Base-by-base conservation (phyloP, 2,113 vertebrate genomes). In the Himantopus leucocephalus region DNA sequence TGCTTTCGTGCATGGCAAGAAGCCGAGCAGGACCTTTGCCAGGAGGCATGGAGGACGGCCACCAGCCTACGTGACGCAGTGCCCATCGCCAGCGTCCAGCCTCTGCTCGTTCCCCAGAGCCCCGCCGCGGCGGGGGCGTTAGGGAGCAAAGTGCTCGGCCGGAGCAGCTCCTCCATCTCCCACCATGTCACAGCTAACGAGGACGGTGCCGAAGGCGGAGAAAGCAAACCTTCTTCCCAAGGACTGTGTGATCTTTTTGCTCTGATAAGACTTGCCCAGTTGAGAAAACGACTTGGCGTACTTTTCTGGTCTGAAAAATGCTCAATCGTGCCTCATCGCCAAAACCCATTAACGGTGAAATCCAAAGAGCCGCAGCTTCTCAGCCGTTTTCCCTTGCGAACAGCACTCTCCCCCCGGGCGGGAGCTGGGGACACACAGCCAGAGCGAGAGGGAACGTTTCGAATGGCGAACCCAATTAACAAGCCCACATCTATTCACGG, bases 251-350 rank as follows among this genome's bases (percentile, higher is more conserved):
- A 79, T 70, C 9, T 55, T 82, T 95, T 78, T 32, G 85, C 19
- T 14, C 15, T 2, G 29, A 74, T 6, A 73, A 68, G 79, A 37
- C 73, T 73, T 3, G 1, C 90, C 71, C 97, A 67, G 92, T 73
- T 78, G 90, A 95, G 27, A 95, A 85, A 94, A 73, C 6, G 3
- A 39, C 94, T 52, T 1, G 35, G 70, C 67, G 78, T 29, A 35
- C 85, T 91, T 91, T 63, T 82, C 94, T 95, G 95, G 77, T 78
- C 84, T 66, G 83, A 84, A 75, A 60, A 97, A 93, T 9, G 88
- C 92, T 96, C 97, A 81, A 58, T 85, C 73, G 39, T 30, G 24
- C 88, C 92, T 92, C 81, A 14, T 26, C 82, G 26, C 92, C 92
- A 70, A 74, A 83, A 94, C 94, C 94, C 97, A 96, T 95, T 92